Conservation (phyloP, 2,797 vertebrate genomes). For the Austrolebias charrua region DNA sequence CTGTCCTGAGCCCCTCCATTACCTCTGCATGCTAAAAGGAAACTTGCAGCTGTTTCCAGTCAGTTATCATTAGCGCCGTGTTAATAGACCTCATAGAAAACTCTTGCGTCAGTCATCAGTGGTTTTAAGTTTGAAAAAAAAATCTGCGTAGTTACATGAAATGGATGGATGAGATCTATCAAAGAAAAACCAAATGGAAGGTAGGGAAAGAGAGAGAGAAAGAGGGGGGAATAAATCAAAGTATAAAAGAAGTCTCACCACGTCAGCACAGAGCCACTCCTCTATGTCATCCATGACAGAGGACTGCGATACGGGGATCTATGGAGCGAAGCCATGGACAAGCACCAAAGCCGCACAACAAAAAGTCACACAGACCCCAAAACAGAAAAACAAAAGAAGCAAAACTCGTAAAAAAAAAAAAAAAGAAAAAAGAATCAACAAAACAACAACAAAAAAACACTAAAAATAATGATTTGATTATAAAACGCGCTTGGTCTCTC, state of each 20-base stretch:
- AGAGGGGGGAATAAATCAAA: slow-evolving; percentile 69
- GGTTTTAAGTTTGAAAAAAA: slow-evolving; percentile 30
- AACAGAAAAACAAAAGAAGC: slow-evolving; percentile 57
- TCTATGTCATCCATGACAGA: slow-evolving; percentile 99
- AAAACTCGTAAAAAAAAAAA: slow-evolving; percentile 56
- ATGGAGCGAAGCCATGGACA: slow-evolving; percentile 87
- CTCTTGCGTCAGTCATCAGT: slow-evolving; percentile 35
- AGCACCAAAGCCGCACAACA: slow-evolving; percentile 62
- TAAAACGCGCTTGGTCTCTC: slow-evolving; percentile 23
- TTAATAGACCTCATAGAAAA: slow-evolving; percentile 29
- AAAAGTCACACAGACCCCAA: slow-evolving; percentile 67
- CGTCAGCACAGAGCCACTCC: slow-evolving; percentile 98
- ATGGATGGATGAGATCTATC: slow-evolving; percentile 31
- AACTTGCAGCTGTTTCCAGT: slow-evolving; percentile 3
- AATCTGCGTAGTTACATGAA: slow-evolving; percentile 31
- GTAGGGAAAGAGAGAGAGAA: slow-evolving; percentile 15
- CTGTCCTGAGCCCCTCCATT: slow-evolving; percentile 11
- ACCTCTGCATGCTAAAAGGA: slow-evolving; percentile 33
- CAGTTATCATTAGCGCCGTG: slow-evolving; percentile 12
- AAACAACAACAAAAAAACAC: slow-evolving; percentile 57
- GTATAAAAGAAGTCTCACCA: slow-evolving; percentile 93
- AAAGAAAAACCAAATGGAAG: slow-evolving; percentile 15
- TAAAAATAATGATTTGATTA: slow-evolving; percentile 26
- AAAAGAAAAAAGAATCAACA: slow-evolving; percentile 72
- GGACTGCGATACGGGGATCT: slow-evolving; percentile 98